Conservation (phyloP, 1,140 invertebrate species). For the Drosophila nikananu region DNA sequence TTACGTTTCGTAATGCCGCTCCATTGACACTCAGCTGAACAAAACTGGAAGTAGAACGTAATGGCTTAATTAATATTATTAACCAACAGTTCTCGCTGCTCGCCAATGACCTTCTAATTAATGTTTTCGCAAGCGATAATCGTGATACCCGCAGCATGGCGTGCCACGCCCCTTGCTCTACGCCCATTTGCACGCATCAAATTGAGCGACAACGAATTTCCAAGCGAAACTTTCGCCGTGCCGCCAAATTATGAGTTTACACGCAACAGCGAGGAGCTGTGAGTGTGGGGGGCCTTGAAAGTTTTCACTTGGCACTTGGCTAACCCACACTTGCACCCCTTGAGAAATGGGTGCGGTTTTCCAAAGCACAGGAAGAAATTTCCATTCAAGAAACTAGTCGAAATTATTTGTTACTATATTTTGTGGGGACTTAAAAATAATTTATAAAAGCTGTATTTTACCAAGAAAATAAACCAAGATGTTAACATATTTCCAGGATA, state of each 20-base stretch:
- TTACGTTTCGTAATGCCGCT: conserved; percentile 27
- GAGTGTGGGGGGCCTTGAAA: conserved; percentile 48
- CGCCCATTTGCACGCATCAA: conserved; percentile 54
- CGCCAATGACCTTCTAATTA: conserved; percentile 65
- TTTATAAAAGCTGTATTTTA: too few species aligned
- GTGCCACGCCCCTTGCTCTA: conserved; percentile 25
- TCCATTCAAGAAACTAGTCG: not conserved
- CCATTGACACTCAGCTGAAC: conserved; percentile 30
- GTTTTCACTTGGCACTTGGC: conserved; percentile 41
- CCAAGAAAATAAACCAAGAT: not conserved
- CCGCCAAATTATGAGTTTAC: conserved; percentile 66
- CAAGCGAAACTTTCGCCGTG: conserved; percentile 58
- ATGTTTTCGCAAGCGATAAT: conserved; percentile 58
- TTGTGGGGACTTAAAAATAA: too few species aligned
- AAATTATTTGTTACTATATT: too few species aligned
- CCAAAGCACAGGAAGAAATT: not conserved
- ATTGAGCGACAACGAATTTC: conserved; percentile 65
- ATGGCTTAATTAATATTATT: conserved; percentile 77
- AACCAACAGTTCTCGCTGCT: conserved; percentile 45
- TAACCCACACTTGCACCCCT: not conserved
- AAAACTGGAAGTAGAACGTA: conserved; percentile 42
- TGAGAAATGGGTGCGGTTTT: conserved; percentile 49
- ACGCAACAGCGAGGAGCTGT: conserved; percentile 48
- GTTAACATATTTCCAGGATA: not conserved
- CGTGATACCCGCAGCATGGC: conserved; percentile 30